Conservation (phyloP, 2,113 vertebrate genomes). For the Aptenodytes patagonicus region DNA sequence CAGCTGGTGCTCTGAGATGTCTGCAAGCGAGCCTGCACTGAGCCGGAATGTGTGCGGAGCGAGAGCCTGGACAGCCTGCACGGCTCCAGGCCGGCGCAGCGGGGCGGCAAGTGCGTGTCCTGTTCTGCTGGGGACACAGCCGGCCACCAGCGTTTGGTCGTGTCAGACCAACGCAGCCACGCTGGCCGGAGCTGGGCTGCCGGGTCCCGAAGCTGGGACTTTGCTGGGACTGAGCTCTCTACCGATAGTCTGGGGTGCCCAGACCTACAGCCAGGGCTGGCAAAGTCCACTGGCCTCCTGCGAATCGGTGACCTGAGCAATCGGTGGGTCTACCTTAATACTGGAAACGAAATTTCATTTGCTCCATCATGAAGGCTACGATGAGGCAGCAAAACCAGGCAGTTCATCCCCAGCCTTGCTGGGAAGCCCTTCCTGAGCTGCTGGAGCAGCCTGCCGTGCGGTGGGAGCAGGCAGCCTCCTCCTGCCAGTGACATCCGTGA, state of each 20-base stretch:
- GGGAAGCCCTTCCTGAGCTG: background rate
- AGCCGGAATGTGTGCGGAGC: fast-evolving
- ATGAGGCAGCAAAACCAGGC: background rate
- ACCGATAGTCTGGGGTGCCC: background rate
- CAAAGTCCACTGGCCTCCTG: background rate
- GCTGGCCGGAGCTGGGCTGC: background rate
- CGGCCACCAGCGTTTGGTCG: fast-evolving
- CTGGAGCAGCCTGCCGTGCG: background rate
- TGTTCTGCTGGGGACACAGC: background rate
- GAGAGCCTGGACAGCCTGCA: background rate
- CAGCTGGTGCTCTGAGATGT: background rate
- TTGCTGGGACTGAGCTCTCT: background rate
- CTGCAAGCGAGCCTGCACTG: fast-evolving
- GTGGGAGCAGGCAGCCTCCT: background rate
- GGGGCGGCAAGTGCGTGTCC: fast-evolving
- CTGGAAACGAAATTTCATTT: background rate
- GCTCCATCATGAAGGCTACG: background rate
- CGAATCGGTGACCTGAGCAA: background rate
- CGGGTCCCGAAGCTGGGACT: background rate
- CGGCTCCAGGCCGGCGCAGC: fast-evolving
- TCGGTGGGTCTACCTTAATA: background rate
- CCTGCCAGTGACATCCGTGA: background rate
- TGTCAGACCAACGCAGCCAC: background rate
- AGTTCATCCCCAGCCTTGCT: background rate
- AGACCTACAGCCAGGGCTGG: background rate